Evolutionary conservation across 35 echinoderm and acorn worm genomes (phyloP).

Genomic region (Apostichopus japonicus): DNA sequence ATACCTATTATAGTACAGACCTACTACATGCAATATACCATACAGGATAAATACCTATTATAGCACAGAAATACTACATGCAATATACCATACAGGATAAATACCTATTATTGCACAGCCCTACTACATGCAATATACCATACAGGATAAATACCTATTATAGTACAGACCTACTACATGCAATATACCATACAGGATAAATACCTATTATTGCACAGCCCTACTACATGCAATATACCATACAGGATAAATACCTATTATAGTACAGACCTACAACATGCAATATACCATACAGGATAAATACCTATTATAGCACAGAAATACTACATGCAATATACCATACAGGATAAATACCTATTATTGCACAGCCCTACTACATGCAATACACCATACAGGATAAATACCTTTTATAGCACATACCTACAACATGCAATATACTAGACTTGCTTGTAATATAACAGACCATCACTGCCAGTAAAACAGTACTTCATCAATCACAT

Average conservation of each 20-base stretch:
- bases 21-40: not conserved
- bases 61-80: not conserved
- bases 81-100: not conserved
- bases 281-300: not conserved
- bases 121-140: not conserved
- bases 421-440: not conserved
- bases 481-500: too few species aligned
- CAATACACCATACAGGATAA: not conserved
- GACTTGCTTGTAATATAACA: not conserved
- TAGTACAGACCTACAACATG: not conserved
- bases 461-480: too few species aligned
- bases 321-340: not conserved
- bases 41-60: not conserved
- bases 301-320: not conserved
- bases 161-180: not conserved
- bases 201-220: not conserved
- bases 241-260: not conserved
- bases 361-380: not conserved
- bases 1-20: not conserved
- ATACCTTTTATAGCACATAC: not conserved
- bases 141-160: too few species aligned
- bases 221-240: not conserved
- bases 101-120: not conserved
- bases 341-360: not conserved
- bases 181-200: not conserved